Evolutionary conservation across 2,113 vertebrate genomes (phyloP), one percentile per base, ranked within the genome.

Genomic region (Chaetura pelagica): DNA sequence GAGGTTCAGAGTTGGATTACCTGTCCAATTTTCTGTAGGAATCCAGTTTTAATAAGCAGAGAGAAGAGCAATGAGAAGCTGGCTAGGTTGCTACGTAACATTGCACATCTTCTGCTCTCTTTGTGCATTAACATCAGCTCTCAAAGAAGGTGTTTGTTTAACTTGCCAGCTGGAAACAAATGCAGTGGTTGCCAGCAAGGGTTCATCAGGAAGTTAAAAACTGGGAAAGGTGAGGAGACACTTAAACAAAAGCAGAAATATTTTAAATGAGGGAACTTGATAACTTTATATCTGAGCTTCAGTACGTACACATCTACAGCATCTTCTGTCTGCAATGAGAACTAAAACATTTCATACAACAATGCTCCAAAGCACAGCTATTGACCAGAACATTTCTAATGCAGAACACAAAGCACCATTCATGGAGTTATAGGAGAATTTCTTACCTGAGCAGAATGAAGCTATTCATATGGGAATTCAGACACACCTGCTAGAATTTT

Each of bases 141-240:
- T 85, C 68, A 92, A 40, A 86, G 29, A 90, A 38, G 8, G 16
- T 51, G 14, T 72, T 86, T 89, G 29, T 92, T 88, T 90, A 59
- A 78, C 87, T 40, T 90, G 55, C 48, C 75, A 94, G 87, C 59
- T 92, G 75, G 75, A 94, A 91, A 8, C 38, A 38, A 87, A 62
- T 18, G 26, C 27, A 49, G 30, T 21, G 7, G 5, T 34, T 85
- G 85, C 82, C 79, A 86, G 52, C 30, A 91, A 77, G 64, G 59
- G 82, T 94, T 96, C 90, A 86, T 61, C 23, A 58, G 29, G 44
- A 93, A 95, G 85, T 94, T 67, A 92, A 93, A 94, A 97, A 68
- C 38, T 84, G 48, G 57, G 64, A 93, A 79, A 94, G 73, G 83
- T 90, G 27, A 90, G 59, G 34, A 91, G 46, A 83, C 6, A 15